Percentiles rank a stretch among this genome's conserved stretches.
phyloP scores from a whole-genome alignment of 2,797 vertebrate species.

The Tenualosa ilisha region DNA sequence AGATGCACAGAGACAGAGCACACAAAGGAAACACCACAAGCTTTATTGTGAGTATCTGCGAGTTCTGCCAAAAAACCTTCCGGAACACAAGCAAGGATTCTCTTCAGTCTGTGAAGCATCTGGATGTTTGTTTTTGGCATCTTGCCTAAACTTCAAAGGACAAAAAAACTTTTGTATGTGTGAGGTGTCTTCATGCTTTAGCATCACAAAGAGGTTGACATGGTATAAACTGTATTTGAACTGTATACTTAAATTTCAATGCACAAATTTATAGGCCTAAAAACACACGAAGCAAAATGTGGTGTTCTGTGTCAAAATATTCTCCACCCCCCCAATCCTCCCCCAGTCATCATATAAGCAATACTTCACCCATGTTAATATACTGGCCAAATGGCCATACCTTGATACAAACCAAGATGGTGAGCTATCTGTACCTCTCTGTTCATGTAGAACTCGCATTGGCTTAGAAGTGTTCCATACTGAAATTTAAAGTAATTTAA shows the following conservation, averaged over 20 bases:
- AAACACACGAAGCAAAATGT: conserved; percentile 48
- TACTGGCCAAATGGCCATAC: neutral
- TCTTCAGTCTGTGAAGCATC: conserved; percentile 68
- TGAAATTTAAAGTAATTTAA: neutral
- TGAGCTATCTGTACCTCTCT: neutral
- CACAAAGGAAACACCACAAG: conserved; percentile 72
- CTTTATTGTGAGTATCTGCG: conserved; percentile 56
- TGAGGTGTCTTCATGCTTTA: conserved; percentile 75
- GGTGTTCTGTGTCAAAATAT: conserved; percentile 24
- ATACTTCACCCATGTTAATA: neutral
- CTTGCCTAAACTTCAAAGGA: conserved; percentile 86
- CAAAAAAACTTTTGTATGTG: conserved; percentile 78
- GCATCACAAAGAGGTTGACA: conserved; percentile 27
- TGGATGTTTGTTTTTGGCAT: conserved; percentile 92
- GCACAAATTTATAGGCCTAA: conserved; percentile 44
- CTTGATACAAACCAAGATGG: neutral
- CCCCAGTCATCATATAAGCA: no score
- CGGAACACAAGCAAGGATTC: conserved; percentile 74
- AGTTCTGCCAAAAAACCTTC: conserved; percentile 21
- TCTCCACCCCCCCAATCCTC: neutral
- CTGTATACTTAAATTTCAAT: conserved; percentile 41
- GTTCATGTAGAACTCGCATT: neutral
- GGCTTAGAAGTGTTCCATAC: conserved; percentile 3
- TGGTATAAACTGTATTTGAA: conserved; percentile 35
- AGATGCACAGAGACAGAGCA: conserved; percentile 83